Conservation (phyloP, 2,797 vertebrate genomes). For the Heliangelus exortis region DNA sequence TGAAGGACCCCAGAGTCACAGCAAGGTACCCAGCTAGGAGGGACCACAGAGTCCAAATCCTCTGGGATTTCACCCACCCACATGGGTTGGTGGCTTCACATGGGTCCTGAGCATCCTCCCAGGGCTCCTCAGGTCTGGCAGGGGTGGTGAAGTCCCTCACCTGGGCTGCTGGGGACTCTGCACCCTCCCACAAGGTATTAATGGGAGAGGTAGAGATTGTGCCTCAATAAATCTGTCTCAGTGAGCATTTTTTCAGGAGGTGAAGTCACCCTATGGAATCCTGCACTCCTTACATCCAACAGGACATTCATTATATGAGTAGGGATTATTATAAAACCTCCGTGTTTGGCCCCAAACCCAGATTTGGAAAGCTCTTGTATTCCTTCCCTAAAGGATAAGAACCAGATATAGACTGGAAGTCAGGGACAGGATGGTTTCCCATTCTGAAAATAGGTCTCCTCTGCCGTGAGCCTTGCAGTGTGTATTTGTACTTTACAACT, state of each 20-base stretch:
- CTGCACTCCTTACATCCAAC: not conserved
- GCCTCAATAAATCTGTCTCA: not conserved
- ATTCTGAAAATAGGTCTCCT: not conserved
- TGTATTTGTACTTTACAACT: not conserved
- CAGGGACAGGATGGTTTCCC: not conserved
- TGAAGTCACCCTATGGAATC: not conserved
- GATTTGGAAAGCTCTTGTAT: not conserved
- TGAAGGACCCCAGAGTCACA: not conserved
- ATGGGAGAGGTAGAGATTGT: not conserved
- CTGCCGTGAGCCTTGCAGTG: not conserved
- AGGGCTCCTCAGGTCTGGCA: not conserved
- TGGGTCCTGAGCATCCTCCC: not conserved
- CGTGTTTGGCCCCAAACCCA: not conserved
- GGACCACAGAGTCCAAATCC: not conserved
- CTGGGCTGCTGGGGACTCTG: not conserved
- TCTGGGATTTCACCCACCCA: not conserved
- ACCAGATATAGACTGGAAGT: not conserved
- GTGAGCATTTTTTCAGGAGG: not conserved
- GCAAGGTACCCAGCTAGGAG: not conserved
- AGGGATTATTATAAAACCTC: not conserved
- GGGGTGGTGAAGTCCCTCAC: accelerated
- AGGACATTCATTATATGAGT: not conserved
- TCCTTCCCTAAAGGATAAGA: not conserved
- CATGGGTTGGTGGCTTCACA: accelerated
- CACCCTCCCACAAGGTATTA: not conserved